phyloP scores from a whole-genome alignment of 2,113 vertebrate genomes.

The Microtus montanus region DNA sequence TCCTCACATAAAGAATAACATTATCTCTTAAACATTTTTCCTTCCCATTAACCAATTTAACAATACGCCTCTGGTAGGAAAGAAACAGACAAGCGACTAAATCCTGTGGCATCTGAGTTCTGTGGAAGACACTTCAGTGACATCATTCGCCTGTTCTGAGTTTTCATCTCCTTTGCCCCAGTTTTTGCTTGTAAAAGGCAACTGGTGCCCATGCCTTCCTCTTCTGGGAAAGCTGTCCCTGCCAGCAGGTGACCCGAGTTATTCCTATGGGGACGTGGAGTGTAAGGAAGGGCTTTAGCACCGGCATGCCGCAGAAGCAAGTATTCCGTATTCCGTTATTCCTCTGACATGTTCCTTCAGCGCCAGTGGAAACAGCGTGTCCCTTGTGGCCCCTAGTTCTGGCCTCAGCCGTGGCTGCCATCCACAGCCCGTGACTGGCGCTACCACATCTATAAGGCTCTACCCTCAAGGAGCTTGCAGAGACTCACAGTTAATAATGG shows the following conservation, averaged over 20 bases:
- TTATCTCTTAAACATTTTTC: constrained; percentile 83
- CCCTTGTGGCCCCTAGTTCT: background rate
- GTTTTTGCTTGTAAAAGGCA: constrained; percentile 41
- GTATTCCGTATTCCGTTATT: too few relatives aligned
- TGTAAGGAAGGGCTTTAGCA: background rate
- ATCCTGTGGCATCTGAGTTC: constrained; percentile 78
- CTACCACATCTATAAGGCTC: background rate
- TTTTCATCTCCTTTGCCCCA: background rate
- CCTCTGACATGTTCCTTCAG: background rate
- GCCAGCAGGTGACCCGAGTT: background rate
- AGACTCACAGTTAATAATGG: background rate
- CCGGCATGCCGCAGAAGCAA: rapidly evolving
- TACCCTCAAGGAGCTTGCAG: background rate
- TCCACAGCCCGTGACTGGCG: background rate
- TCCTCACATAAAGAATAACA: constrained; percentile 77
- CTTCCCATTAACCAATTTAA: constrained; percentile 84
- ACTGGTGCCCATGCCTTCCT: background rate
- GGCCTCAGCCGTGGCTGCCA: background rate
- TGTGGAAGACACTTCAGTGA: constrained; percentile 60
- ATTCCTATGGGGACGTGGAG: rapidly evolving
- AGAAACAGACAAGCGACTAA: constrained; percentile 77
- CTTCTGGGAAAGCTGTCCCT: background rate
- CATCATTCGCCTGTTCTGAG: constrained; percentile 16
- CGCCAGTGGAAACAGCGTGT: background rate
- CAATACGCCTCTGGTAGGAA: constrained; percentile 81